Evolutionary conservation across 2,113 vertebrate genomes (phyloP).

Genomic region (Hepsetus odoe): DNA sequence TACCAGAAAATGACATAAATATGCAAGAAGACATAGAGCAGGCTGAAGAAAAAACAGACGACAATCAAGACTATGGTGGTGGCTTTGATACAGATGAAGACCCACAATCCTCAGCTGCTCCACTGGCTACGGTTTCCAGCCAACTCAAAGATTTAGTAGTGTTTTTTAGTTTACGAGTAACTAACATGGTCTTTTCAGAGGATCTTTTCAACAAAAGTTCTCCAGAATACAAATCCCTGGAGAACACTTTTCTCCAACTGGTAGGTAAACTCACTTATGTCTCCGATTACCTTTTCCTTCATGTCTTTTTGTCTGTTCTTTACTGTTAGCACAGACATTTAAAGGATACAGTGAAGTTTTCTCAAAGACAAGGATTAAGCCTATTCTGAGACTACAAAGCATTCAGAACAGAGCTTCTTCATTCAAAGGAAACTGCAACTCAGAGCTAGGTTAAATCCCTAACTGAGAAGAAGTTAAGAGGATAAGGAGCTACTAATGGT

Average conservation of each 20-base stretch:
- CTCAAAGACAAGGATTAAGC: too few relatives aligned
- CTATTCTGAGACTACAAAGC: too few relatives aligned
- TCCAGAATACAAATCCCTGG: conserved; percentile 86
- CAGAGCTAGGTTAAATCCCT: too few relatives aligned
- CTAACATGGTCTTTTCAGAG: conserved; percentile 90
- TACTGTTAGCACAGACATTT: conserved; percentile 50
- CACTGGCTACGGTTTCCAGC: conserved; percentile 67
- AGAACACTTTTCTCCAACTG: conserved; percentile 89
- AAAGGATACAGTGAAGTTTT: too few relatives aligned
- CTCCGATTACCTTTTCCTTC: conserved; percentile 63
- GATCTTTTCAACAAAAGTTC: conserved; percentile 93
- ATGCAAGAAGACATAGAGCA: conserved; percentile 48
- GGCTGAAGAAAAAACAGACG: conserved; percentile 20
- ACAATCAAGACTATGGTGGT: conserved; percentile 60
- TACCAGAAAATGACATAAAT: conserved; percentile 36
- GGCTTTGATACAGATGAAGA: conserved; percentile 60
- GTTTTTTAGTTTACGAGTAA: conserved; percentile 92
- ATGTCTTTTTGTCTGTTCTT: conserved; percentile 61
- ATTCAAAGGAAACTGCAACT: too few relatives aligned
- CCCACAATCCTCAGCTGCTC: conserved; percentile 68
- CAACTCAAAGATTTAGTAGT: conserved; percentile 87
- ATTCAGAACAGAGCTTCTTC: too few relatives aligned
- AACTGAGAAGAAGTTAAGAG: background rate
- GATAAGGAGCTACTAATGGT: background rate
- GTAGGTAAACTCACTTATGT: conserved; percentile 81